Evolutionary conservation across 2,797 vertebrate genomes (phyloP).

Genomic region (Danio tinwini): DNA sequence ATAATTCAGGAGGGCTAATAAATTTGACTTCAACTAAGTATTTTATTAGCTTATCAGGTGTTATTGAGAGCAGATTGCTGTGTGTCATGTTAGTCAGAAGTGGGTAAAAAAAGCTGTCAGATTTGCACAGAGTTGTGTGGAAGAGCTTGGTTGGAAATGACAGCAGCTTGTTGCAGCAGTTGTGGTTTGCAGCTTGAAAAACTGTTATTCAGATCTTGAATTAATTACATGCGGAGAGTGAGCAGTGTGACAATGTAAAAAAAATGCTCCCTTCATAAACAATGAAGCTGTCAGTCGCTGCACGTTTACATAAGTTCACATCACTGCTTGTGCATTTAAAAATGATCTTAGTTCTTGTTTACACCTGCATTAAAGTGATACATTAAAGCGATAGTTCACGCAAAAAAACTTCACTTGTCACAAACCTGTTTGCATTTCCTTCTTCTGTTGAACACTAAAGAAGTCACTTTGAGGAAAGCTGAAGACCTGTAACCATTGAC

Average conservation of each 20-base stretch:
- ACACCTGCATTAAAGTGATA: too few relatives aligned
- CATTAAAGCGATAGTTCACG: too few relatives aligned
- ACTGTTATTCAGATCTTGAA: slow-evolving; percentile 14
- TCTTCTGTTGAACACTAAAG: too few relatives aligned
- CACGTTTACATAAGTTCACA: neutral
- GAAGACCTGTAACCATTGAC: too few relatives aligned
- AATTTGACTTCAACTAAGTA: neutral
- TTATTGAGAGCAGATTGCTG: slow-evolving; percentile 1
- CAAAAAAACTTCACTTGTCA: too few relatives aligned
- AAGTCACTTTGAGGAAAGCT: too few relatives aligned
- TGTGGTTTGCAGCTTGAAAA: slow-evolving; percentile 9
- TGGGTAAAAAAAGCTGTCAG: neutral
- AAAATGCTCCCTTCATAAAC: neutral
- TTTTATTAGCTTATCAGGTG: neutral
- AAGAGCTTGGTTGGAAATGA: neutral
- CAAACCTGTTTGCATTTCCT: too few relatives aligned
- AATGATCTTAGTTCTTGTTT: neutral
- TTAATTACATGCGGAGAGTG: neutral
- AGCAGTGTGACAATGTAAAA: slow-evolving; percentile 7
- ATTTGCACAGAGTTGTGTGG: neutral
- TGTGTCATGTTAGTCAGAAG: slow-evolving; percentile 3
- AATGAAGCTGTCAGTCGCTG: slow-evolving; percentile 12
- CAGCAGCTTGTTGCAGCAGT: neutral
- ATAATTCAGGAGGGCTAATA: too few relatives aligned
- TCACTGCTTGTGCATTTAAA: neutral